Evolutionary conservation across 2,113 vertebrate species (phyloP).

Genomic region (Seriola rivoliana): DNA sequence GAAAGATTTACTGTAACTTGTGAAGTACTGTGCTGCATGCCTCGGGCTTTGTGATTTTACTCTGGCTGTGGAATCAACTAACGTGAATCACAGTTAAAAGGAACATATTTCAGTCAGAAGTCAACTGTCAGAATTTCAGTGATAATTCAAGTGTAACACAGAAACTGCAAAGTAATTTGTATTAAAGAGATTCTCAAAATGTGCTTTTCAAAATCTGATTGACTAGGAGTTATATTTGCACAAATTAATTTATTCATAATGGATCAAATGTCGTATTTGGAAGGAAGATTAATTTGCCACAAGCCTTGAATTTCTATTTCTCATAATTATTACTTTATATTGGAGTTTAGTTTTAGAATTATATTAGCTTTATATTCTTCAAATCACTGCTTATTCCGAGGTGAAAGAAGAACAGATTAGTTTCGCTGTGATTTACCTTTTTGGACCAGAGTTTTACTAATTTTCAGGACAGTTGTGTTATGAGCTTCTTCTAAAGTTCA

Average conservation of each 20-base stretch:
- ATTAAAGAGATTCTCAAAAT: background rate
- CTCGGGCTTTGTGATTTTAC: background rate
- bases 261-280: background rate
- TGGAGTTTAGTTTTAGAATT: too few species aligned
- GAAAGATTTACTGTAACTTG: background rate
- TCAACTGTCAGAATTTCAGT: background rate
- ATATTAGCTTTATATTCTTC: too few species aligned
- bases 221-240: background rate
- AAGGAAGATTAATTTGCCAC: background rate
- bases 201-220: background rate
- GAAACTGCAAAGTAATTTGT: background rate
- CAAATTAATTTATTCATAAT: background rate
- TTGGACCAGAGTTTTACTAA: too few species aligned
- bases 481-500: background rate
- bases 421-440: too few species aligned
- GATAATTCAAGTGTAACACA: conserved; percentile 9
- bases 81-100: background rate
- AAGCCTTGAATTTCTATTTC: background rate
- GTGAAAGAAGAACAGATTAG: background rate
- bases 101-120: background rate
- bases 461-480: too few species aligned
- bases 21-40: background rate
- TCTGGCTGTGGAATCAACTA: background rate
- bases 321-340: background rate
- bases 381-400: too few species aligned